Base-by-base conservation (phyloP, 1,140 invertebrate species). In the Drosophila subobscura region DNA sequence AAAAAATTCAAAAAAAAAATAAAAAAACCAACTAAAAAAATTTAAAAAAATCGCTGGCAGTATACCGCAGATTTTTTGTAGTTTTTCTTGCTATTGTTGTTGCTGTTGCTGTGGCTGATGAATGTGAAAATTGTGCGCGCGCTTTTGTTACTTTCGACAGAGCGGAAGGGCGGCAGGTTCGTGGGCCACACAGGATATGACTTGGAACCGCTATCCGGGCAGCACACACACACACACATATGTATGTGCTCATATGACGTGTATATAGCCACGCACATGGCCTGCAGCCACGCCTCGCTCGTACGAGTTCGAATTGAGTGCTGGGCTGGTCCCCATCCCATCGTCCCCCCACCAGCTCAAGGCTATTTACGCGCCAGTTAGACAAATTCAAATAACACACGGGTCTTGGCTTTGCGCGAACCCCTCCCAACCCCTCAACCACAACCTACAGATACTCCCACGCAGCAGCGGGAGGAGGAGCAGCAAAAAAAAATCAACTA, bases 201-300 rank as follows among this genome's bases (percentile, higher is more conserved):
- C 70, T 77, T 63, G 73, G 70, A 68, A 71, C 74, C 64, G 73
- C 64, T 63, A 37, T 77, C 74, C 74, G 74, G 63, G 10, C 7
- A 4, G 10, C 33, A 10, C 33, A 37, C 33, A 8, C 33, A 37
- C 33, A 12, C 3, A 10, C 7, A 33, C 29, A 33, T 8, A 33
- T 2, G 8, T 8, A 12, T 37, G 10, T 37, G 12, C 33, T 12
- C 10, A 33, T 33, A 33, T 8, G 7, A 8, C 29, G 29, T 7
- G 0, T 33, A 8, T 33, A 10, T 33, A 33, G 7, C 10, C 10
- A 37, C 33, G 33, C 33, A 37, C 33, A 37, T 37, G 10, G 33
- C 33, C 33, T 37, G 10, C 33, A 37, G 33, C 33, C 33, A 37
- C 33, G 33, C 33, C 33, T 40, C 23, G 23, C 33, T 44, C 33